phyloP scores from a whole-genome alignment of 2,797 vertebrate genomes.

The Tiaroga cobitis region DNA sequence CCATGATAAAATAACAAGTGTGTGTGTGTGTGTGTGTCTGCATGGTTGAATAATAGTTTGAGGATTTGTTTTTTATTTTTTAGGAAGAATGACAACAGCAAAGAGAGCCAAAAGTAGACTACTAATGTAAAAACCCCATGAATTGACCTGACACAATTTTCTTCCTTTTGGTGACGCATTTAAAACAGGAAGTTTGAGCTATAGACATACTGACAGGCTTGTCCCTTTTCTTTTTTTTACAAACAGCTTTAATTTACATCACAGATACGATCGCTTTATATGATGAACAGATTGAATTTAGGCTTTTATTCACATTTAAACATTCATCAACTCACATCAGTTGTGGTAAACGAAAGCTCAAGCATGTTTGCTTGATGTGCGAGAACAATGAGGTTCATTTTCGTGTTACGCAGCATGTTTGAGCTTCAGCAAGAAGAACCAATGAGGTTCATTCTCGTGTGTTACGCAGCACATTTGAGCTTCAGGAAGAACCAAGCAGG shows the following conservation, averaged over 20 bases:
- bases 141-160: neutral
- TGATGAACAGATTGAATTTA: too few species aligned
- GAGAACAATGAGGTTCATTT: too few species aligned
- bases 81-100: neutral
- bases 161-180: neutral
- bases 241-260: neutral
- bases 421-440: too few species aligned
- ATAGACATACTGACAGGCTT: neutral
- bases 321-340: too few species aligned
- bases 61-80: neutral
- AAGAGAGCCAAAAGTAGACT: neutral
- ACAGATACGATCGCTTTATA: too few species aligned
- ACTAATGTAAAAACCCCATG: neutral
- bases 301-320: too few species aligned
- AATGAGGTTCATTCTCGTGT: too few species aligned
- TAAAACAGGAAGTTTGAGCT: neutral
- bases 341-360: too few species aligned
- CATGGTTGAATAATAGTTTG: neutral
- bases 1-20: neutral
- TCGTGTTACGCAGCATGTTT: too few species aligned
- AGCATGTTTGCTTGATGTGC: too few species aligned
- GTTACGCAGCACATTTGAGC: too few species aligned
- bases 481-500: too few species aligned
- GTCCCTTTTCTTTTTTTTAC: neutral
- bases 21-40: neutral